Conservation (phyloP, 2,888 invertebrate species). For the Dermolepida albohirtum region DNA sequence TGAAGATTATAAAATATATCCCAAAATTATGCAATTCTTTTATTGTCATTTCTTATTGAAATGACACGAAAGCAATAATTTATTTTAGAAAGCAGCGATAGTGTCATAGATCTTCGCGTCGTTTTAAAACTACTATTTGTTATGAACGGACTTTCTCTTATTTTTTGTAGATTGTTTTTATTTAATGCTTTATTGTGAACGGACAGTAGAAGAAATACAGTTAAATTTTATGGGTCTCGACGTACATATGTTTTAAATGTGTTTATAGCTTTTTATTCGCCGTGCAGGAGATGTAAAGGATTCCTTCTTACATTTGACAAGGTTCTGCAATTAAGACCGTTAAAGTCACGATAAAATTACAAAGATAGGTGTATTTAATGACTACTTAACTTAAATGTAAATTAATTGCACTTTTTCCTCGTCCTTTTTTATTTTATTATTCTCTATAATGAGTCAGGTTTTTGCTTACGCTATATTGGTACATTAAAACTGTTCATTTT, state of each 20-base stretch:
- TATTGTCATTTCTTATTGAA: no score
- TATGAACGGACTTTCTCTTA: constrained; percentile 33
- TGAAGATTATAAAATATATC: no score
- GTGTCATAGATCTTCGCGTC: constrained; percentile 16
- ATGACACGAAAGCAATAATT: constrained; percentile 18
- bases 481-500: constrained; percentile 21
- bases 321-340: no score
- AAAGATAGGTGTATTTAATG: constrained; percentile 20
- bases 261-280: no score
- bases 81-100: constrained; percentile 33
- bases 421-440: not conserved
- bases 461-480: constrained; percentile 13
- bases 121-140: constrained; percentile 6
- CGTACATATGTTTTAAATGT: no score
- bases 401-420: constrained; percentile 28
- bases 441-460: constrained; percentile 12
- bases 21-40: no score
- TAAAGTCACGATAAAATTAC: constrained; percentile 33
- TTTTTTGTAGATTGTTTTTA: constrained; percentile 36
- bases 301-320: no score
- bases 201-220: no score
- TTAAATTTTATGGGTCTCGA: no score
- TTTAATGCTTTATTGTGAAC: no score
- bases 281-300: no score
- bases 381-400: constrained; percentile 31